Evolutionary conservation across 1,140 invertebrate genomes (phyloP).

Genomic region (Drosophila triauraria): DNA sequence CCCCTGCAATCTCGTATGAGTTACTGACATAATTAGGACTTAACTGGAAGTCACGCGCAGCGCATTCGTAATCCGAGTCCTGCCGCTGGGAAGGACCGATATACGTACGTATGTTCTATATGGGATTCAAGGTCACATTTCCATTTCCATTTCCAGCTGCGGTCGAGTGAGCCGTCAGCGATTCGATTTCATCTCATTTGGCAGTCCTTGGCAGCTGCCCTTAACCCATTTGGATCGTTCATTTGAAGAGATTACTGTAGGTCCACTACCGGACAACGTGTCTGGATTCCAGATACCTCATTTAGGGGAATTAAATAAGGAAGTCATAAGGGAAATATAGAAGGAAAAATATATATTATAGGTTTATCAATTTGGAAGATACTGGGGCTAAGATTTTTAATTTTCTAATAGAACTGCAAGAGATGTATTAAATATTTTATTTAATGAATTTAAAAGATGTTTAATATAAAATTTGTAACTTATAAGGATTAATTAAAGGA

Average conservation of each 20-base stretch:
- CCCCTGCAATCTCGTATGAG: slow-evolving; percentile 72
- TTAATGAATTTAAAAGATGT: too few species aligned
- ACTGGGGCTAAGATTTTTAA: neutral
- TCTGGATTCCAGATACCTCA: neutral
- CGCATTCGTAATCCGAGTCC: slow-evolving; percentile 74
- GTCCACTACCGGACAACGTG: slow-evolving; percentile 19
- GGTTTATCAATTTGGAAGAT: neutral
- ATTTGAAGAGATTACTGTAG: slow-evolving; percentile 31
- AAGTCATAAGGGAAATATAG: neutral
- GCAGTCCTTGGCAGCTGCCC: slow-evolving; percentile 31
- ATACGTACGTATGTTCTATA: slow-evolving; percentile 5
- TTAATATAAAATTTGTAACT: too few species aligned
- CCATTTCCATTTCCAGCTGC: slow-evolving; percentile 38
- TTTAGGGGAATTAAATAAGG: slow-evolving; percentile 15
- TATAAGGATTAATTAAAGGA: too few species aligned
- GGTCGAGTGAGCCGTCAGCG: slow-evolving; percentile 49
- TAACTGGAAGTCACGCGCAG: slow-evolving; percentile 79
- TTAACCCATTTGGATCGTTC: slow-evolving; percentile 23
- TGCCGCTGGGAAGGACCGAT: slow-evolving; percentile 8
- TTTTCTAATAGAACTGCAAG: neutral
- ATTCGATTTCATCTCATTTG: slow-evolving; percentile 39
- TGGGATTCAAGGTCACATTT: slow-evolving; percentile 67
- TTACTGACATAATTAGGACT: slow-evolving; percentile 82
- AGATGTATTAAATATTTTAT: too few species aligned
- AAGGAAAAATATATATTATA: neutral